Evolutionary conservation across 2,113 vertebrate species (phyloP), one percentile per base, ranked within the genome.

Genomic region (Cyanistes caeruleus): DNA sequence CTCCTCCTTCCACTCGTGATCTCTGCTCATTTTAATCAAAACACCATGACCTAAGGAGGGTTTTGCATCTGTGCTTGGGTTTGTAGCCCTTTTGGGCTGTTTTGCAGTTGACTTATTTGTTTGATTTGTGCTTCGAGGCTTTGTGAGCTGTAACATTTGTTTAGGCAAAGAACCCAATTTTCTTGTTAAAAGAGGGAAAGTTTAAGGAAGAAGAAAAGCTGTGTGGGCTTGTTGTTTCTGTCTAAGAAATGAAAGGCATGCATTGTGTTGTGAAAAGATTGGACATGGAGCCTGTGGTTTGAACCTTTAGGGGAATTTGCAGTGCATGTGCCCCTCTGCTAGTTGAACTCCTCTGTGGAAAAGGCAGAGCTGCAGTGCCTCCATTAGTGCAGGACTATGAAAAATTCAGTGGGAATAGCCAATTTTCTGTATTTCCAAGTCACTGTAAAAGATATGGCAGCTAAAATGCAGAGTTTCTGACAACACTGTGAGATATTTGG

Each of bases 161-260:
- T 97, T 92, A 91, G 87, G 86, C 53, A 44, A 80, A 94, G 60
- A 94, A 76, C 48, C 51, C 70, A 21, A 75, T 96, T 90, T 93
- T 79, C 21, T 76, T 37, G 3, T n/a, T 53, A 72, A 73, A 86
- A 74, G 44, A 18, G 21, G 35, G 67, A 18, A 18, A 13, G 79
- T 89, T 94, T 46, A 91, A 87, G 51, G 37, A 49, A 69, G 60
- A 69, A 39, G 60, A 88, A 91, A 56, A 44, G 19, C 35, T 2
- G 0, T 4, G 15, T 8, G 5, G 22, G 25, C 30, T 89, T 41
- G 3, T 31, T 58, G 21, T 81, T 91, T 72, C 60, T 67, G 11
- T 41, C 43, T 52, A 21, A 30, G 79, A 77, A 75, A 37, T 18
- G 43, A 77, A 74, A 64, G 43, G 20, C 31, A 27, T 11, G 0